Evolutionary conservation across 2,113 vertebrate genomes (phyloP), one percentile per base, ranked within the genome.

Genomic region (Neodon shergylaensis): DNA sequence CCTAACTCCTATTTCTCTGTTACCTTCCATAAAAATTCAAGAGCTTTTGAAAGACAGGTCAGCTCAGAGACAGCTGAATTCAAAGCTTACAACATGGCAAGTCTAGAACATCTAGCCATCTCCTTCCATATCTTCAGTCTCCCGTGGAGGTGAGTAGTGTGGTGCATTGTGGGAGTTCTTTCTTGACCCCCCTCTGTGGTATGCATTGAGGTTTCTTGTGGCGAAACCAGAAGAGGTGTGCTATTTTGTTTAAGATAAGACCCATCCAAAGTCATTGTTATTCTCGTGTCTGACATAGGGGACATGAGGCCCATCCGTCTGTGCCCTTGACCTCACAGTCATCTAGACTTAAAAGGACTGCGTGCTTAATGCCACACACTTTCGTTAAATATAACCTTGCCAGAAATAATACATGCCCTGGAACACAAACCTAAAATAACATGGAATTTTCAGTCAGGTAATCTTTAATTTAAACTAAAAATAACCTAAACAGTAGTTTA

Each of bases 361-460:
- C 78, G n/a, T 77, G 79, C 83, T 94, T 83, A 77, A 92, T 47
- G 87, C 63, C 65, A 79, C 91, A 94, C 85, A 1, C 97, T 66
- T 97, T 82, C 47, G 44, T 97, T 97, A 96, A 98, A 85, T 90
- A 95, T 94, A 95, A 74, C 82, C 73, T 97, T 94, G 82, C 94
- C 97, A 96, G 97, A 96, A 98, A 98, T 98, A 98, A 98, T 95
- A 97, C 76, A 94, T 97, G 72, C 96, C 98, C 95, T 95, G 97
- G 98, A 97, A 98, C 92, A 95, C 95, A 96, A 97, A 97, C 94
- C 98, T 98, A 97, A 98, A 98, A 98, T 97, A 98, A 97, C 97
- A 98, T 96, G 95, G n/a, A 83, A 79, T 94, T 96, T 97, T 96
- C 90, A 70, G 94, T 94, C 81, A 33, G 94, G 96, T 95, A 96